Conservation (phyloP, 2,888 invertebrate species). For the Cosmia trapezina region DNA sequence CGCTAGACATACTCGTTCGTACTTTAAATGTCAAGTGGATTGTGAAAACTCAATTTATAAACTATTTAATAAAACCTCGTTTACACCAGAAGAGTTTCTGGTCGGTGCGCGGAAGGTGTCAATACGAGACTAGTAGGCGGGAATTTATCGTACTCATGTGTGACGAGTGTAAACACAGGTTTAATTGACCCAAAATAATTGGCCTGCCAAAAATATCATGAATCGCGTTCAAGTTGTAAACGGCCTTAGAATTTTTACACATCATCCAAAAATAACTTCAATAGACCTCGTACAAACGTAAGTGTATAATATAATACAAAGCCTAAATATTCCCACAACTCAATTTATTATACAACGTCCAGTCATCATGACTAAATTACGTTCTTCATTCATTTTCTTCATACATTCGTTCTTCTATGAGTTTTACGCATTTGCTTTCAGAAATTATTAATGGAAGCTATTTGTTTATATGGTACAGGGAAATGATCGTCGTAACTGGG, state of each 20-base stretch:
- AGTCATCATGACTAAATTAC: constrained; percentile 54
- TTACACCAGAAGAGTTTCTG: too few relatives aligned
- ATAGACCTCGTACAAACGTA: background rate
- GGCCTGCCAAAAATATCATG: constrained; percentile 1
- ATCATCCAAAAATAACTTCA: constrained; percentile 9
- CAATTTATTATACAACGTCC: constrained; percentile 23
- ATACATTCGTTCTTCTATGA: constrained; percentile 23
- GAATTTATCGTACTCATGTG: background rate
- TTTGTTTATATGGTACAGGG: constrained; percentile 24
- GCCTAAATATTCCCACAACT: background rate
- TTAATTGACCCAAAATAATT: too few relatives aligned
- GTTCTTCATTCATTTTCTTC: constrained; percentile 55
- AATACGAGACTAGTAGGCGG: background rate
- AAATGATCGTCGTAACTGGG: constrained; percentile 41
- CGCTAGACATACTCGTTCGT: background rate
- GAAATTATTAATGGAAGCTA: constrained; percentile 31
- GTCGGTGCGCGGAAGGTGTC: background rate
- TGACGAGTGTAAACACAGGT: background rate
- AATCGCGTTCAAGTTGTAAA: background rate
- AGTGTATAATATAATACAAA: background rate
- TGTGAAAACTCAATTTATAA: background rate
- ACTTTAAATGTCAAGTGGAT: background rate
- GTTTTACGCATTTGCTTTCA: constrained; percentile 11
- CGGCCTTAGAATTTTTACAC: background rate
- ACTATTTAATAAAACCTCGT: too few relatives aligned